phyloP scores from a whole-genome alignment of 2,888 invertebrate genomes.

The Tineola bisselliella region DNA sequence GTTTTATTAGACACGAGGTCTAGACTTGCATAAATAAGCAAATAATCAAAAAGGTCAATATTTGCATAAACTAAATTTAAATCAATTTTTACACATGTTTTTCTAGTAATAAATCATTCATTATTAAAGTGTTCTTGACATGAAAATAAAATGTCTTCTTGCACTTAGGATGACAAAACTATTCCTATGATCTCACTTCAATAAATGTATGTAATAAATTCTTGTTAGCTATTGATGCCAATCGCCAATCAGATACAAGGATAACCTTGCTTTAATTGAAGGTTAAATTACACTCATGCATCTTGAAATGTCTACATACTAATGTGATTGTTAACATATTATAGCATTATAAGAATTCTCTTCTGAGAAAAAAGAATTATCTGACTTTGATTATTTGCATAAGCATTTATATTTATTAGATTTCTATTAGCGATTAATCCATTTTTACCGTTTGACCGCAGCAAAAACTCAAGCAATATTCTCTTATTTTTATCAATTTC shows the following conservation, averaged over 20 bases:
- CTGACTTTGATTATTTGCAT: too few species aligned
- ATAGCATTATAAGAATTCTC: not conserved
- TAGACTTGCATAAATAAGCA: not conserved
- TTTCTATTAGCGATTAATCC: too few species aligned
- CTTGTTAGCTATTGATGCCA: conserved; percentile 4
- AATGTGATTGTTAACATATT: not conserved
- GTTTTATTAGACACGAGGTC: not conserved
- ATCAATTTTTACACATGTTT: too few species aligned
- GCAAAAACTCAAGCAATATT: too few species aligned
- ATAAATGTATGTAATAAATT: conserved; percentile 6
- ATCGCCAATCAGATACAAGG: not conserved
- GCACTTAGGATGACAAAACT: not conserved
- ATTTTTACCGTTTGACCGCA: too few species aligned
- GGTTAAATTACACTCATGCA: conserved; percentile 4
- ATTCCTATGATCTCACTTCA: not conserved
- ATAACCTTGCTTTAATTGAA: not conserved
- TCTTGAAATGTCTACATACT: not conserved
- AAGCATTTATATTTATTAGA: too few species aligned
- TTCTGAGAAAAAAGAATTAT: too few species aligned
- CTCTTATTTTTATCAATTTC: too few species aligned
- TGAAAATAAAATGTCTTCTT: not conserved
- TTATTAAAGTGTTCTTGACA: not conserved
- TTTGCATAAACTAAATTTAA: too few species aligned
- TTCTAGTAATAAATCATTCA: too few species aligned
- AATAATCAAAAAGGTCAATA: too few species aligned